These are phyloP conservation scores for Prunella fulvescens DNA, from an alignment of 2,113 vertebrate species.

Conservation along the genomic window DNA sequence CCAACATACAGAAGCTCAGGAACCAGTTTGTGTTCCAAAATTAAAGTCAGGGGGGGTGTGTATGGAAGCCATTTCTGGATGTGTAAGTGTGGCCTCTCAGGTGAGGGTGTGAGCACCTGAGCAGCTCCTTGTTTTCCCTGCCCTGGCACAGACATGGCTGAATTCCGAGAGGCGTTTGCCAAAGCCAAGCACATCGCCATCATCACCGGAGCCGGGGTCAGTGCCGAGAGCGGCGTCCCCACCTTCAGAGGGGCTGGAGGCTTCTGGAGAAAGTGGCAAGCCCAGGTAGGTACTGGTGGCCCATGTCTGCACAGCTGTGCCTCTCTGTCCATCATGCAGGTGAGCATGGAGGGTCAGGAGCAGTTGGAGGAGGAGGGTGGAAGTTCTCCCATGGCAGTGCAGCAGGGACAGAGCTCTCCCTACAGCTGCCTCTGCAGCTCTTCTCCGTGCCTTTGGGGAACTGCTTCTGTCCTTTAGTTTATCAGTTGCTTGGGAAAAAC, in stretches of 20 bases:
- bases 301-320: rapidly evolving
- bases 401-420: neutral
- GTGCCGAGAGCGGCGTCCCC: slow-evolving; percentile 89
- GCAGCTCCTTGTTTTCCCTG: neutral
- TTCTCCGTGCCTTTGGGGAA: rapidly evolving
- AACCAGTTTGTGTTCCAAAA: neutral
- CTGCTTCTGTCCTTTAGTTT: neutral
- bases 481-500: neutral
- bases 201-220: slow-evolving; percentile 91
- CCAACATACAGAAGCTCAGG: neutral
- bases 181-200: slow-evolving; percentile 90
- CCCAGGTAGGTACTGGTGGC: slow-evolving; percentile 77
- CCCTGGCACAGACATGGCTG: slow-evolving; percentile 76
- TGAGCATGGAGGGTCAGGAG: neutral
- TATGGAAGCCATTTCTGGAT: neutral
- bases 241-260: slow-evolving; percentile 89
- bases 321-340: rapidly evolving
- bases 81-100: rapidly evolving
- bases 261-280: slow-evolving; percentile 93
- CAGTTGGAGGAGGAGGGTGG: neutral
- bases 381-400: rapidly evolving
- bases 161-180: slow-evolving; percentile 87
- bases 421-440: neutral
- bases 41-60: neutral
- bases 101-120: neutral